Base-by-base conservation (phyloP, 2,888 invertebrate genomes). In the Microchrysa polita region DNA sequence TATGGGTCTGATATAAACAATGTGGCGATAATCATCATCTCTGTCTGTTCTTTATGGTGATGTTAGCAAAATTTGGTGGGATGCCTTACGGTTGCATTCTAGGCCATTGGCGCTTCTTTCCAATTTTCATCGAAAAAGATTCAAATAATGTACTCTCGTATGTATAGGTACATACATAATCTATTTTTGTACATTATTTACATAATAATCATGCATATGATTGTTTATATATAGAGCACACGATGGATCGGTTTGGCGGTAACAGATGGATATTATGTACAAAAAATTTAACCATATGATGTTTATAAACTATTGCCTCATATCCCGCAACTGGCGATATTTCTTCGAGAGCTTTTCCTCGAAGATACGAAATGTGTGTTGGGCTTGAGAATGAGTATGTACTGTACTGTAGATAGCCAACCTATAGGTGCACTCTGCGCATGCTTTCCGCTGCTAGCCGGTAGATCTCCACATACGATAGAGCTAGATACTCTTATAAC, bases 201-300 rank as follows among this genome's bases (percentile, higher is more conserved):
- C 27, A 34, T 7, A n/a, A n/a, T n/a, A n/a, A 34, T 34, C 27
- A 34, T 34, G 27, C 27, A 34, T n/a, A n/a, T 34, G 2, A 34
- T 34, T 34, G 27, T 34, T 34, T 34, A 34, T 34, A 34, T 34
- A 34, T 34, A 34, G 27, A 2, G 27, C 7, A 34, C 7, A 34
- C 7, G 27, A n/a, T 34, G 7, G 27, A 34, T 34, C 27, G 27
- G 27, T 34, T n/a, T n/a, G 48, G 48, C 48, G 14, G n/a, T 40
- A 40, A 16, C 61, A 61, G 61, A 61, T 61, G 61, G 61, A 61
- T 61, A n/a, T n/a, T n/a, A n/a, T n/a, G n/a, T n/a, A 40, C 61
- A 61, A 40, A 40, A n/a, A 61, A 34, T 34, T 34, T 18, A 61
- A 14, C 22, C 34, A 27, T 40, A n/a, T 16, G n/a, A 40, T 61